Base-by-base conservation (phyloP, 2,797 vertebrate species). In the Tenualosa thibaudeaui region DNA sequence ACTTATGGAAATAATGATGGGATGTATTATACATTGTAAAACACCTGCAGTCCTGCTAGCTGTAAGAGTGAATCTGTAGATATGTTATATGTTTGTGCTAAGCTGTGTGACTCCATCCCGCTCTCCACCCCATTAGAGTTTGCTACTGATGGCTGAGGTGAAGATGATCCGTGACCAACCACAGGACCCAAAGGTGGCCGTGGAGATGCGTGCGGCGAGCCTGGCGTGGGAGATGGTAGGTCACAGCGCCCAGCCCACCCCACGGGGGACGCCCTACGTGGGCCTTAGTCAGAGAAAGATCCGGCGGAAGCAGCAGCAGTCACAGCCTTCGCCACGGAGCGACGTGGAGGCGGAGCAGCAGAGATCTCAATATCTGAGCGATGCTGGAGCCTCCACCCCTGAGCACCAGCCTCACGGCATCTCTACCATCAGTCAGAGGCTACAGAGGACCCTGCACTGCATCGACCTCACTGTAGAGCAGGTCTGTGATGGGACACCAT, bases 141-240 rank as follows among this genome's bases (percentile, higher is more conserved):
- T 98, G 93, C 96, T 98, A 94, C 92, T 98, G 94, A 96, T 97
- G 96, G 96, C 97, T 40, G 97, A 98, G 96, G 94, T 98, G 90
- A 95, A 96, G 90, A 94, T 95, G 89, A 91, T 96, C 94, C 96
- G 95, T 92, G 96, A 95, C 91, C 92, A 93, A 90, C 95, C 97
- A 93, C 89, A 93, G 90, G 95, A 94, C 90, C 94, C 96, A 92
- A 93, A 94, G 84, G 93, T 95, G 91, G 96, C 95, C 83, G 95
- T 98, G 93, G 96, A 98, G 95, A 93, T 98, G 93, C 94, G 93
- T 86, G 94, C 95, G 78, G 97, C 97, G 90, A 97, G 96, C 88
- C 94, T 98, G 92, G 97, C 97, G 51, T 98, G 97, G 97, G 97
- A 98, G 88, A 95, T 94, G 84, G 94, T 94, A 37, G 96, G 97